These are phyloP conservation scores for Diachasmimorpha longicaudata DNA, from an alignment of 1,140 invertebrate species.

Conservation along the genomic window DNA sequence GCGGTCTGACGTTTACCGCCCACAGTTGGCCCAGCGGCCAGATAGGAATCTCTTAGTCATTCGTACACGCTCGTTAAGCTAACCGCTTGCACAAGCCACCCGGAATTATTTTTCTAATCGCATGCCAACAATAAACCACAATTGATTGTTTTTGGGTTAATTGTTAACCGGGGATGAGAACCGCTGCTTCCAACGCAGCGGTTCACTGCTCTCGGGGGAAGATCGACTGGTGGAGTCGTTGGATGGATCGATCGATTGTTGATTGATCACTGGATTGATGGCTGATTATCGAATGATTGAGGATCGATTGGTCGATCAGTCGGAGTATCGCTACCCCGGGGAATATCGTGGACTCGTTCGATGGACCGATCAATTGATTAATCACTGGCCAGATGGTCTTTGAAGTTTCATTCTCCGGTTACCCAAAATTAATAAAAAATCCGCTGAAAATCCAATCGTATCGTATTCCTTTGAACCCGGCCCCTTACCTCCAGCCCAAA, in stretches of 20 bases:
- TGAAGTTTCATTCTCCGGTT: too few relatives aligned
- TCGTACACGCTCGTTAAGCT: conserved; percentile 45
- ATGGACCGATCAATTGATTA: too few relatives aligned
- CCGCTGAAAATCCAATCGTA: not conserved
- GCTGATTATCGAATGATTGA: too few relatives aligned
- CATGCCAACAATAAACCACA: not conserved
- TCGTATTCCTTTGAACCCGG: not conserved
- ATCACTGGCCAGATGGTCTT: too few relatives aligned
- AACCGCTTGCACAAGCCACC: conserved; percentile 35
- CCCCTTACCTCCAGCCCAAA: not conserved
- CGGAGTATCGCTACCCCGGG: too few relatives aligned
- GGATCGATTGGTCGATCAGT: too few relatives aligned
- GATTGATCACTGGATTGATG: too few relatives aligned
- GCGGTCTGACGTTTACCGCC: conserved; percentile 42
- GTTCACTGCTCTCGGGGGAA: too few relatives aligned
- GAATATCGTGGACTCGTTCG: too few relatives aligned
- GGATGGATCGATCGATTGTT: too few relatives aligned
- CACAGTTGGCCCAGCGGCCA: conserved; percentile 38
- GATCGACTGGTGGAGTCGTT: too few relatives aligned
- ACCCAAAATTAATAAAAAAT: not conserved
- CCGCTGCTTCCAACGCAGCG: not conserved
- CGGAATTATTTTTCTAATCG: conserved; percentile 27
- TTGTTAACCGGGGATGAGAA: not conserved
- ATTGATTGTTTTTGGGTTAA: not conserved
- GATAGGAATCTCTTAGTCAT: conserved; percentile 53